Conservation (phyloP, 2,888 invertebrate genomes). For the Eilema sororculum region DNA sequence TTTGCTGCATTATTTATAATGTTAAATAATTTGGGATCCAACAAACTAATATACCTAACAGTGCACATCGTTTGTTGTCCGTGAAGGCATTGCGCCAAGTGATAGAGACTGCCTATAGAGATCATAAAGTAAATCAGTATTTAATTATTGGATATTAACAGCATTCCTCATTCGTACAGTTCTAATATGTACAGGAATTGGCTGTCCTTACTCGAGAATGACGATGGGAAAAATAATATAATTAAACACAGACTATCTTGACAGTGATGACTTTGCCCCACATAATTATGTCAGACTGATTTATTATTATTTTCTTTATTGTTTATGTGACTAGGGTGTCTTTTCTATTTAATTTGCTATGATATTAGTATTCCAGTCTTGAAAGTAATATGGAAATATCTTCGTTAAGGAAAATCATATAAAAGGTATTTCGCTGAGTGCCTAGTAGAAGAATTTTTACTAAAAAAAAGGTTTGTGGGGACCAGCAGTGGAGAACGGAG, state of each 20-base stretch:
- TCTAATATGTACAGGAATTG: neutral
- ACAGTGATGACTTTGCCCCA: neutral
- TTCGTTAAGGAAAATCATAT: constrained; percentile 24
- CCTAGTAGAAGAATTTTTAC: too few relatives aligned
- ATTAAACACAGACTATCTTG: neutral
- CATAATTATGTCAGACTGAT: constrained; percentile 26
- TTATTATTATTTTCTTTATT: constrained; percentile 49
- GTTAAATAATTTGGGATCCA: too few relatives aligned
- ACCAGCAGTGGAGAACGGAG: too few relatives aligned
- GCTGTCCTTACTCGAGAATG: neutral
- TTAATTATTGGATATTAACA: too few relatives aligned
- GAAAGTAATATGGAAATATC: constrained; percentile 55
- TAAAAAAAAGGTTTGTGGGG: too few relatives aligned
- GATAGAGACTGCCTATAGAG: too few relatives aligned
- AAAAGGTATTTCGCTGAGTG: too few relatives aligned
- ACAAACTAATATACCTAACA: too few relatives aligned
- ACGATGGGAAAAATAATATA: neutral
- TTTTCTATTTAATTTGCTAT: constrained; percentile 51
- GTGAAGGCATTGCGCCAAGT: too few relatives aligned
- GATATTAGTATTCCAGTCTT: constrained; percentile 60
- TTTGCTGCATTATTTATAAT: too few relatives aligned
- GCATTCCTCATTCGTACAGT: neutral
- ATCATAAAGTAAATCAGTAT: too few relatives aligned
- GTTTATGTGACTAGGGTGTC: constrained; percentile 43
- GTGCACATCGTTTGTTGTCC: too few relatives aligned